These are phyloP conservation scores for Cryptoleucopteryx plumbea DNA, from an alignment of 2,113 vertebrate genomes.

Conservation along the genomic window DNA sequence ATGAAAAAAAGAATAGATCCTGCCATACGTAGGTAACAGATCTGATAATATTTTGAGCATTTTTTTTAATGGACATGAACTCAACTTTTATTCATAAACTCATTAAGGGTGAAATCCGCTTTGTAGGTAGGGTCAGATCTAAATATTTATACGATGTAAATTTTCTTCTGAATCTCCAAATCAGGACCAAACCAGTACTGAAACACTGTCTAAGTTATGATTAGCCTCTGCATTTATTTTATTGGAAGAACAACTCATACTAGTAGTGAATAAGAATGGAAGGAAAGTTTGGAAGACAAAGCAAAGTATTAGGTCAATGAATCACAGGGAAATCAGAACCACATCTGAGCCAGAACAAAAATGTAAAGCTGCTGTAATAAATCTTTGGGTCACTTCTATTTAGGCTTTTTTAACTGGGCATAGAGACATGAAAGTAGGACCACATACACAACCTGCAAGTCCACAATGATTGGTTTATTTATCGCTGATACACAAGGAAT, in stretches of 20 bases:
- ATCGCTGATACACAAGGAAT: background rate
- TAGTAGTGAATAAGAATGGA: background rate
- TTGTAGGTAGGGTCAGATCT: background rate
- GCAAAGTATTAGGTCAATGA: background rate
- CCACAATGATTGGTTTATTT: background rate
- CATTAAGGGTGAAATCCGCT: background rate
- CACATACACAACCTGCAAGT: background rate
- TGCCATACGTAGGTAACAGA: background rate
- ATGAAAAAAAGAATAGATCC: background rate
- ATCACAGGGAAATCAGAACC: background rate
- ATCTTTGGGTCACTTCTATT: background rate
- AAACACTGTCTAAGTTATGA: background rate
- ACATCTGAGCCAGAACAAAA: background rate
- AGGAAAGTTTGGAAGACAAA: background rate
- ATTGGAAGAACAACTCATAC: background rate
- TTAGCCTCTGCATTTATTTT: background rate
- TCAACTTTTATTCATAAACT: background rate
- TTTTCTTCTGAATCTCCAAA: background rate
- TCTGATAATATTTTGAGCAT: background rate
- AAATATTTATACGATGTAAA: background rate
- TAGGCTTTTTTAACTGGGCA: background rate
- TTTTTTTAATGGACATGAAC: background rate
- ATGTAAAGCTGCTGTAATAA: background rate
- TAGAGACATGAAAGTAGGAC: background rate
- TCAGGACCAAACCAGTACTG: background rate